A percentile compares a stretch with the other conserved stretches of the same genome.
phyloP scores from a whole-genome alignment of 1,140 invertebrate species.

The Sminthurides bifidus region DNA sequence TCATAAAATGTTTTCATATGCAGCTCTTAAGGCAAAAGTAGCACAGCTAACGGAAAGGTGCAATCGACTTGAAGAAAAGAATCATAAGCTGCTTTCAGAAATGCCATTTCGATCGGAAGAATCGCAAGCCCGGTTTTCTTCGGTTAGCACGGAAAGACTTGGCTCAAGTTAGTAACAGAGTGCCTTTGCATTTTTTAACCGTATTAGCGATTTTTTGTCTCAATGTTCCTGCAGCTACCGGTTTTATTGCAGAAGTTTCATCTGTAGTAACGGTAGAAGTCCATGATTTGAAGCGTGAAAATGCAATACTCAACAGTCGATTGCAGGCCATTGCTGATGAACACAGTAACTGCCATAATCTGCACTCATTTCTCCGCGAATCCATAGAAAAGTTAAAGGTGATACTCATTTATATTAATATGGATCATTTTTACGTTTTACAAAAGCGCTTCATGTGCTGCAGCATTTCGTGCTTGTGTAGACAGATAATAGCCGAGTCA shows the following conservation, averaged over 20 bases:
- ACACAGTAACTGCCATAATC: constrained; percentile 7
- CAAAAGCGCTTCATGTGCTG: background rate
- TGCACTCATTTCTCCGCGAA: constrained; percentile 13
- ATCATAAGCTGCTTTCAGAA: too few relatives aligned
- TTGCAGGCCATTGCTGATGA: constrained; percentile 2
- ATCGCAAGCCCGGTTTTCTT: too few relatives aligned
- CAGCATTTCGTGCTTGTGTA: background rate
- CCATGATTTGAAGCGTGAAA: constrained; percentile 10
- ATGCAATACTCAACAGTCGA: background rate
- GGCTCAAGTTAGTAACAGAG: too few relatives aligned
- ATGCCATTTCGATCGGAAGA: too few relatives aligned
- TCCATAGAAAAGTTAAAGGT: constrained; percentile 15
- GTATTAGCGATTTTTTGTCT: too few relatives aligned
- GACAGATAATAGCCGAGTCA: constrained; percentile 7
- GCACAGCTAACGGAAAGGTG: background rate
- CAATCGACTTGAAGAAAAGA: too few relatives aligned
- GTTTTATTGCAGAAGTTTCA: constrained; percentile 1
- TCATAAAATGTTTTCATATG: too few relatives aligned
- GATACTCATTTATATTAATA: background rate
- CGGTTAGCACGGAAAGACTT: too few relatives aligned
- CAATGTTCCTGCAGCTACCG: background rate
- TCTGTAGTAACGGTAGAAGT: constrained; percentile 13
- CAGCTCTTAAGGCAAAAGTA: background rate
- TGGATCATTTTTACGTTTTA: background rate
- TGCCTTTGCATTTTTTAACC: too few relatives aligned